These are phyloP conservation scores for Bolborhynchus lineola DNA, from an alignment of 2,113 vertebrate genomes.

Conservation along the genomic window DNA sequence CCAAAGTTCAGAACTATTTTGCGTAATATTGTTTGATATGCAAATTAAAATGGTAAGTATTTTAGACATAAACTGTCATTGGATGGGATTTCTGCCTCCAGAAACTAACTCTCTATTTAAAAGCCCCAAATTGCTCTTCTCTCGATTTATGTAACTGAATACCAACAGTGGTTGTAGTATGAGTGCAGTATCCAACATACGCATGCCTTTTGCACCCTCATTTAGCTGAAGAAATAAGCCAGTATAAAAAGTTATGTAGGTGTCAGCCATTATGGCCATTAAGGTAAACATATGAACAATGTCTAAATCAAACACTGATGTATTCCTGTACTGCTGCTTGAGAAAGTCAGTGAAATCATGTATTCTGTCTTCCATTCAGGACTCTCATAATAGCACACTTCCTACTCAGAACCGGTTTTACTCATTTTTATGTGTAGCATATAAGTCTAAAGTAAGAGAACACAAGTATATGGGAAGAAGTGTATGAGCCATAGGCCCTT, in stretches of 20 bases:
- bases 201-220: not conserved
- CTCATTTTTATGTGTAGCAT: not conserved
- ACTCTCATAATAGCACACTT: fast-evolving
- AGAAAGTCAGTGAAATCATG: fast-evolving
- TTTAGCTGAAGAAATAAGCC: not conserved
- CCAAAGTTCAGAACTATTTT: not conserved
- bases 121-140: not conserved
- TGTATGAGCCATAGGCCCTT: not conserved
- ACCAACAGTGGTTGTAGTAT: not conserved
- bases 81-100: not conserved
- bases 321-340: not conserved
- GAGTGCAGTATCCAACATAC: not conserved
- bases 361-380: not conserved
- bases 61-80: not conserved
- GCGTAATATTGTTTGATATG: not conserved
- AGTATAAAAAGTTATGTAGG: not conserved
- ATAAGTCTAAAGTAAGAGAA: not conserved
- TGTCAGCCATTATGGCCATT: not conserved
- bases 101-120: not conserved
- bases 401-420: not conserved
- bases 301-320: not conserved
- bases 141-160: not conserved
- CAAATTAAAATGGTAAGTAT: not conserved
- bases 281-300: not conserved
- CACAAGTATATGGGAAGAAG: not conserved